Percentiles rank a stretch among this genome's conserved stretches.
phyloP scores from a whole-genome alignment of 2,113 vertebrate genomes.

The Lepus americanus region DNA sequence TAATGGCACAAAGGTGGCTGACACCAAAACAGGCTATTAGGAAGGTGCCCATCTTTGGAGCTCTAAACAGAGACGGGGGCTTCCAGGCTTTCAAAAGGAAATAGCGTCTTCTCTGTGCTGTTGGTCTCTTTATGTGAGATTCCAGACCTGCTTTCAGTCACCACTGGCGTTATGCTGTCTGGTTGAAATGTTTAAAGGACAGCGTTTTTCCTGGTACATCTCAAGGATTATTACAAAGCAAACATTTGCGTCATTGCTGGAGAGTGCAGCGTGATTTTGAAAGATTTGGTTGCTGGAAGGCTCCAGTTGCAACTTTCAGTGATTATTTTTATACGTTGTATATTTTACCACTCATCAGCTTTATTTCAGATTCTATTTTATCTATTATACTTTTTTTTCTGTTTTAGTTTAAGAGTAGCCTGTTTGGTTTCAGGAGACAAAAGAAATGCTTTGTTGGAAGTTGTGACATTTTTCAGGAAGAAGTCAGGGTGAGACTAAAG shows the following conservation, averaged over 20 bases:
- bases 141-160: background rate
- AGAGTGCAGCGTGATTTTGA: conserved; percentile 38
- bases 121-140: background rate
- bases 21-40: conserved; percentile 78
- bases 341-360: background rate
- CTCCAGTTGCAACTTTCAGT: conserved; percentile 24
- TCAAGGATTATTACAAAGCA: conserved; percentile 59
- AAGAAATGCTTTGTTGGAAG: conserved; percentile 23
- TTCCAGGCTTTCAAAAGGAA: conserved; percentile 35
- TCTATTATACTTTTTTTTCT: background rate
- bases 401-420: conserved; percentile 25
- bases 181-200: conserved; percentile 63
- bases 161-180: background rate
- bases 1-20: conserved; percentile 84
- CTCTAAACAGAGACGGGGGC: conserved; percentile 8
- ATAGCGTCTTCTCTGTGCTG: background rate
- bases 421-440: conserved; percentile 38
- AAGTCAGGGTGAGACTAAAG: conserved; percentile 20
- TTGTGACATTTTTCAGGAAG: conserved; percentile 64
- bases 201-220: conserved; percentile 56
- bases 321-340: conserved; percentile 29
- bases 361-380: conserved; percentile 71
- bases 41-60: conserved; percentile 75
- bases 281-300: background rate
- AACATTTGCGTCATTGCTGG: conserved; percentile 1